Percentiles rank a stretch among this genome's conserved stretches.
Evolutionary conservation across 2,888 invertebrate species (phyloP).

Genomic region (Drosophila rubida): DNA sequence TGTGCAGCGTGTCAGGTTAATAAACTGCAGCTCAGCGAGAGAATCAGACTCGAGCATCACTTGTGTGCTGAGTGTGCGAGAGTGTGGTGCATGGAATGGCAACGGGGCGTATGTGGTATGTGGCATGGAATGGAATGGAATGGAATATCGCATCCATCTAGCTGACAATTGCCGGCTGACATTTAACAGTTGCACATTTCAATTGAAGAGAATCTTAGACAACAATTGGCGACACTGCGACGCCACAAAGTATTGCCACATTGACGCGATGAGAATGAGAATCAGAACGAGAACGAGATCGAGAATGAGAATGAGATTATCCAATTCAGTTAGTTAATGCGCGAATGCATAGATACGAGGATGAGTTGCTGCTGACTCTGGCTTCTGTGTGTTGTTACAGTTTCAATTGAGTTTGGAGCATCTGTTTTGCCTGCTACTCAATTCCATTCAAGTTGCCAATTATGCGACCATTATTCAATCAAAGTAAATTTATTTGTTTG

Average conservation of each 20-base stretch:
- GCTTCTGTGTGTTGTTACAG: constrained; percentile 48
- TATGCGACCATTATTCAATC: constrained; percentile 85
- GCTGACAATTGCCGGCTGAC: constrained; percentile 80
- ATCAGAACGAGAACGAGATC: constrained; percentile 17
- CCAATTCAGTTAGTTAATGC: constrained; percentile 80
- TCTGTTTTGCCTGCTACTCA: constrained; percentile 85
- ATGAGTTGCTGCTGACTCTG: background rate
- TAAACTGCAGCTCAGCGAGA: constrained; percentile 44
- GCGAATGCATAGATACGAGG: constrained; percentile 30
- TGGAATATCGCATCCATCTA: constrained; percentile 72
- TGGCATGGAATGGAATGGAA: constrained; percentile 60
- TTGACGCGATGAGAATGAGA: constrained; percentile 28
- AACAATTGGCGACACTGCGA: constrained; percentile 59
- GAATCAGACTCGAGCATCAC: background rate
- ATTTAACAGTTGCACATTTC: constrained; percentile 83
- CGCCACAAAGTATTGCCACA: constrained; percentile 34
- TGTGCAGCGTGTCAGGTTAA: constrained; percentile 43
- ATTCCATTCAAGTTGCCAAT: constrained; percentile 86
- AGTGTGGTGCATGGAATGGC: constrained; percentile 28
- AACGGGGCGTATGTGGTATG: constrained; percentile 67
- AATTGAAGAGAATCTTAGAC: constrained; percentile 75
- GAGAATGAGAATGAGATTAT: constrained; percentile 72
- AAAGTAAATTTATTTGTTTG: constrained; percentile 85
- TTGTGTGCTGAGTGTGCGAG: background rate
- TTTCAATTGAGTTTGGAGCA: constrained; percentile 62